Evolutionary conservation across 2,113 vertebrate genomes (phyloP), one percentile per base, ranked within the genome.

Genomic region (Callipepla squamata): DNA sequence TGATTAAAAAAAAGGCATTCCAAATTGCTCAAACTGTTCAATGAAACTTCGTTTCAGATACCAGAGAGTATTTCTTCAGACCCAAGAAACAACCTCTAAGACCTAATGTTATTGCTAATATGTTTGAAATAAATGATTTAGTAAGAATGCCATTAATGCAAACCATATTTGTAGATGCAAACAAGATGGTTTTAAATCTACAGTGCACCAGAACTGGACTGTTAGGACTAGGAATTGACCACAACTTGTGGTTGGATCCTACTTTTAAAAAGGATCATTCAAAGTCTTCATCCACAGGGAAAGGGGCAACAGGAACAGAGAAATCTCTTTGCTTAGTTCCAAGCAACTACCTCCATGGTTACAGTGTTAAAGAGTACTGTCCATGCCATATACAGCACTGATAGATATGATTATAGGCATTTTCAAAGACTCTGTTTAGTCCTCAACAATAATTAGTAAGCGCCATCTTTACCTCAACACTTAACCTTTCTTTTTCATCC

Each of bases 1-100:
- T 84, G 58, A 96, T 93, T 65, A 95, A 91, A 87, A 70, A 95
- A 93, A 25, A 93, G 47, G 78, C 91, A 92, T 95, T 87, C 91
- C 74, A 96, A 94, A 96, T 91, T 16, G 40, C 40, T 40, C 40
- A 40, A 40, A 40, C 13, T 40, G 13, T 12, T 40, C 40, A 40
- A 40, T 40, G 40, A 40, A 40, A 40, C 11, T 40, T 40, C 11
- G 47, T 67, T 96, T 92, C 62, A 47, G 44, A 80, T 58, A 40
- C 42, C 30, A 85, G 42, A 47, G 61, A 95, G 80, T 16, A 38
- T 51, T 94, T 80, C 68, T 94, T 93, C 72, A 42, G 67, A 80
- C 87, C 63, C 50, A 58, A n/a, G 18, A n/a, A 58, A n/a, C 21
- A 79, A 45, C 45, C 2, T 9, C 51, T 40, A 91, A 21, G 26